Conservation (phyloP, 2,113 vertebrate species). For the Cyprinodon tularosa region DNA sequence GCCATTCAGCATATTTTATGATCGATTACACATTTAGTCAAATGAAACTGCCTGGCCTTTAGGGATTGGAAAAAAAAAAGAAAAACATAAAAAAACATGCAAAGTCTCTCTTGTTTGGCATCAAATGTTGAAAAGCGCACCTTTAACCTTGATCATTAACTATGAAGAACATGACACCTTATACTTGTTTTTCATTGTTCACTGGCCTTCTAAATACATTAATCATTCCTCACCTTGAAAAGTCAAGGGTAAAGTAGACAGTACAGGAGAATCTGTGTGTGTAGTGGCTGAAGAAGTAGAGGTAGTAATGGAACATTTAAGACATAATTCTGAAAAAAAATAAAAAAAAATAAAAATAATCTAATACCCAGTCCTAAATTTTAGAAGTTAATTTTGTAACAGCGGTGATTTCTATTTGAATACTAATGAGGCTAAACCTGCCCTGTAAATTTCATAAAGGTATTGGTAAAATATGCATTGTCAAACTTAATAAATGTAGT, state of each 20-base stretch:
- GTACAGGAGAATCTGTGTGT: slow-evolving; percentile 12
- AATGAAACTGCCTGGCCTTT: slow-evolving; percentile 59
- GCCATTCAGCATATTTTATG: slow-evolving; percentile 76
- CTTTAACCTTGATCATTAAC: slow-evolving; percentile 73
- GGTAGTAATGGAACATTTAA: slow-evolving; percentile 2
- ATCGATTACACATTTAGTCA: slow-evolving; percentile 74
- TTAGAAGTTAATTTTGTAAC: not conserved
- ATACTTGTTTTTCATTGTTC: slow-evolving; percentile 75
- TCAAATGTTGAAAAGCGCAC: slow-evolving; percentile 62
- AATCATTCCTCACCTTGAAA: slow-evolving; percentile 56
- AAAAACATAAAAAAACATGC: slow-evolving; percentile 29
- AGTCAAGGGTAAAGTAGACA: slow-evolving; percentile 63
- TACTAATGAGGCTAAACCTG: too few species aligned
- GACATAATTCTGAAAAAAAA: not conserved
- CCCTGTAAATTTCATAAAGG: too few species aligned
- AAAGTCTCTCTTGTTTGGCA: slow-evolving; percentile 31
- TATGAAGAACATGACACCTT: slow-evolving; percentile 68
- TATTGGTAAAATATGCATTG: too few species aligned
- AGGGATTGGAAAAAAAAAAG: slow-evolving; percentile 33
- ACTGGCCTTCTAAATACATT: slow-evolving; percentile 66
- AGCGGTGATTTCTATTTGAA: too few species aligned
- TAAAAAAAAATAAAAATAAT: not conserved
- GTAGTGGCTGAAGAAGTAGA: not conserved
- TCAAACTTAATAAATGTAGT: too few species aligned
- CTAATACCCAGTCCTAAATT: not conserved